Base-by-base conservation (phyloP, 2,888 invertebrate genomes). In the Pristionchus entomophagus region DNA sequence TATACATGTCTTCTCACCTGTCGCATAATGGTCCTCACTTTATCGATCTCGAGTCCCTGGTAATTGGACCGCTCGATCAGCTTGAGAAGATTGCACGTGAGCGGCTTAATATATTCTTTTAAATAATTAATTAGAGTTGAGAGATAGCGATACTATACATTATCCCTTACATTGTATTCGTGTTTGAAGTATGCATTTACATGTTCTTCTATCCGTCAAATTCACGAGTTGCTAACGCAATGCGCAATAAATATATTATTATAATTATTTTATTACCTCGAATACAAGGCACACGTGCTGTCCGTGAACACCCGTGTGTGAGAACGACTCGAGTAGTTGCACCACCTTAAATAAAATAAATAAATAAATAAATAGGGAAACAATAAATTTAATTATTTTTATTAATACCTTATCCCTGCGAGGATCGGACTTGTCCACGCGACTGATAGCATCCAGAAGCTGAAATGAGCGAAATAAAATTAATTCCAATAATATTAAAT, bases 51-150 rank as follows among this genome's bases (percentile, higher is more conserved):
- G 94, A 99, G 98, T 92, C 99, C 99, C 94, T 97, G 96, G 95
- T 99, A 99, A 94, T 97, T 98, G 91, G 98, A 98, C 94, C 97
- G 97, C 93, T 99, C 97, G 94, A 99, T 99, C 91, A 99, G 95
- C 95, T 99, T 99, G 93, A 99, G 95, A 92, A 99, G 95, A 95
- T 99, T 99, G 95, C 98, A 97, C 88, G 99, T 99, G 90, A 99
- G 95, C 90, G 99, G 99, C 95, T 99, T 97, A 95, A 99, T 98
- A 10, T 26, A 2, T 26, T 59, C 10, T 14, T 59, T n/a, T n/a
- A n/a, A n/a, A n/a, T n/a, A n/a, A n/a, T n/a, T n/a, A n/a, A 59
- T n/a, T n/a, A n/a, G n/a, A n/a, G n/a, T n/a, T n/a, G n/a, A n/a
- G n/a, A n/a, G n/a, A n/a, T n/a, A n/a, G n/a, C n/a, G n/a, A n/a